A percentile compares a stretch with the other conserved stretches of the same genome.
These are phyloP conservation scores for Agrilus biguttatus DNA, from an alignment of 2,888 invertebrate genomes.

Conservation along the genomic window DNA sequence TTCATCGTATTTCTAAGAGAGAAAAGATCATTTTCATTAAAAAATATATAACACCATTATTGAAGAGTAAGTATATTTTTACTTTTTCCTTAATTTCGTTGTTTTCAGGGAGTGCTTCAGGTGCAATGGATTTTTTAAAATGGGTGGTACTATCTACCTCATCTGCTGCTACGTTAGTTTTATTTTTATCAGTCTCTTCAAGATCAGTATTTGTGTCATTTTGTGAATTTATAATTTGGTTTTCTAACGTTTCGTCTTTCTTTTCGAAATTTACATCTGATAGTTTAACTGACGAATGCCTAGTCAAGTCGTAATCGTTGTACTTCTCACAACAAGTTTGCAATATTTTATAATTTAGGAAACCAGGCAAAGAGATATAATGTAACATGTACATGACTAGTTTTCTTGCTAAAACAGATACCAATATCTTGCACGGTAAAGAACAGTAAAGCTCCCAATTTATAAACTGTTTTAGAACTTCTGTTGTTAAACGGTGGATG, in stretches of 20 bases:
- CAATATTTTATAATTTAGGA: conserved; percentile 30
- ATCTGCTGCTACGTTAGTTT: background rate
- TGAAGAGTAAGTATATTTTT: no score
- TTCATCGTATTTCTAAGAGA: background rate
- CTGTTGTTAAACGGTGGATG: conserved; percentile 40
- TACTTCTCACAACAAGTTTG: conserved; percentile 16
- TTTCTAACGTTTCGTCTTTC: background rate
- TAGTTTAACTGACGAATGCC: conserved; percentile 14
- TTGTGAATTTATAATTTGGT: background rate
- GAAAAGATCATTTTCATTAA: no score
- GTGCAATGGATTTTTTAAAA: background rate
- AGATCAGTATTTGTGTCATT: conserved; percentile 3
- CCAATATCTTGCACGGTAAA: conserved; percentile 45
- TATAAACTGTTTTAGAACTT: conserved; percentile 43
- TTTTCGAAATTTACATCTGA: background rate
- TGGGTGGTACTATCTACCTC: background rate
- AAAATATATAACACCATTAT: no score
- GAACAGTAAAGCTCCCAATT: conserved; percentile 56
- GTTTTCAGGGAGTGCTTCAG: background rate
- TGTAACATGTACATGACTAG: conserved; percentile 36
- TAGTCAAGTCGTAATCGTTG: conserved; percentile 16
- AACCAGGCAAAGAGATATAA: conserved; percentile 36
- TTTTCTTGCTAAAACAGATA: conserved; percentile 45
- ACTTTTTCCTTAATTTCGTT: no score
- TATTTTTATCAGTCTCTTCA: conserved; percentile 3